Percentiles rank a stretch among this genome's conserved stretches.
These are phyloP conservation scores for Cynopterus brachyotis DNA, from an alignment of 2,113 vertebrate genomes.

Conservation along the genomic window DNA sequence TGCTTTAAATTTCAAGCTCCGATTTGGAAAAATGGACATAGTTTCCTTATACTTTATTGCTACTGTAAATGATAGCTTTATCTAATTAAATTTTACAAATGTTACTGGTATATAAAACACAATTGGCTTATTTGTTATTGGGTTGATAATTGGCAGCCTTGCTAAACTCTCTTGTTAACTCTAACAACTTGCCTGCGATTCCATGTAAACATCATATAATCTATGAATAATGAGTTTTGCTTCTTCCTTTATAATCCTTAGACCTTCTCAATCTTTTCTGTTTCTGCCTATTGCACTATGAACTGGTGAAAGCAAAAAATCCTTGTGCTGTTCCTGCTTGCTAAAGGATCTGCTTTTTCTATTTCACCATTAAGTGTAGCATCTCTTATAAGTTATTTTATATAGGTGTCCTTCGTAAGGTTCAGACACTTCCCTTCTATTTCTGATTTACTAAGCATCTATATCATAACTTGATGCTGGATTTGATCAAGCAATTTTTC, in stretches of 20 bases:
- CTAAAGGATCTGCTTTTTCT: not conserved
- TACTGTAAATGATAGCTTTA: constrained; percentile 39
- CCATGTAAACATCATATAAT: not conserved
- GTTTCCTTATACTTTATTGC: constrained; percentile 15
- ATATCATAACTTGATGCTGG: not conserved
- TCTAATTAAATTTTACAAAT: constrained; percentile 36
- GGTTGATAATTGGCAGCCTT: not conserved
- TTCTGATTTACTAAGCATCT: not conserved
- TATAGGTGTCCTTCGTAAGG: not conserved
- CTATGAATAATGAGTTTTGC: constrained; percentile 7
- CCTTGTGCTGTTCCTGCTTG: not conserved
- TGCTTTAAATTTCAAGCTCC: constrained; percentile 44
- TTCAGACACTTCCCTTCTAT: not conserved
- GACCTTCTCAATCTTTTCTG: not conserved
- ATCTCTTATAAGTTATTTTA: not conserved
- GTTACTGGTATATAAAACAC: not conserved
- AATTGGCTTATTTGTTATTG: not conserved
- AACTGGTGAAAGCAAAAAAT: not conserved
- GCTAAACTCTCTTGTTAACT: not conserved
- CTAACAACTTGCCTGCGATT: not conserved
- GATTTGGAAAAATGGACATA: constrained; percentile 18
- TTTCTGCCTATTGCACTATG: not conserved
- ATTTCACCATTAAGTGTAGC: not conserved
- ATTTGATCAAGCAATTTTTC: not conserved
- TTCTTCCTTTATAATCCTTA: not conserved